Evolutionary conservation across 92 coral and sea anemone genomes (phyloP), one percentile per base, ranked within the genome.

Genomic region (Pocillopora grandis): DNA sequence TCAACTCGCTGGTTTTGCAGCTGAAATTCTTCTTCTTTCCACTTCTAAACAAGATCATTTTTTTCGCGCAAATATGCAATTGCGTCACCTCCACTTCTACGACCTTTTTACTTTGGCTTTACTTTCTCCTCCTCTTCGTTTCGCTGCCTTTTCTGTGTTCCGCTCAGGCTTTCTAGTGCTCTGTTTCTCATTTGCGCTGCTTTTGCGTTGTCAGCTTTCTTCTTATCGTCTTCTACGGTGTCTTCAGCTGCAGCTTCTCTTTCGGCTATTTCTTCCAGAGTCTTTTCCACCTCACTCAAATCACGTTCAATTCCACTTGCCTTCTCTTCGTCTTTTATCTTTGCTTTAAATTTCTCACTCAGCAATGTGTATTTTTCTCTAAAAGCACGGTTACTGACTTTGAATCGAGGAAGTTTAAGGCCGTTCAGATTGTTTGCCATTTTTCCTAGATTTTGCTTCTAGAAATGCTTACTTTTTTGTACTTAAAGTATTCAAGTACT

Each of bases 71-170:
- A 83, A 56, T 86, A 88, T 42, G 88, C 72, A 48, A 90, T 79
- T 49, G 94, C 80, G 68, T 84, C 85, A 79, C 77, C 67, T 68
- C 80, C 90, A 80, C 79, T 80, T 78, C 89, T 71, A 42, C 90
- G 71, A 57, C 63, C 67, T 79, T 86, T 76, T 80, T 57, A 52
- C 75, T 57, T 80, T 67, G 59, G 58, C 14, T 37, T 71, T 31
- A 6, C 72, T 58, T 84, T 69, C 84, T 78, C 81, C 72, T 72
- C 31, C 75, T 84, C 82, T 48, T 88, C 85, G 56, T 81, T 76
- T 14, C 78, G 27, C 67, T 84, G 65, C 65, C 79, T 71, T 88
- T 77, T 57, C 58, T 65, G 31, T 27, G 31, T 27, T 27, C 31
- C 31, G 64, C 66, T 63, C 64, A 75, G 17, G 66, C 79, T 75